Evolutionary conservation across 2,113 vertebrate genomes (phyloP).

Genomic region (Carlito syrichta): DNA sequence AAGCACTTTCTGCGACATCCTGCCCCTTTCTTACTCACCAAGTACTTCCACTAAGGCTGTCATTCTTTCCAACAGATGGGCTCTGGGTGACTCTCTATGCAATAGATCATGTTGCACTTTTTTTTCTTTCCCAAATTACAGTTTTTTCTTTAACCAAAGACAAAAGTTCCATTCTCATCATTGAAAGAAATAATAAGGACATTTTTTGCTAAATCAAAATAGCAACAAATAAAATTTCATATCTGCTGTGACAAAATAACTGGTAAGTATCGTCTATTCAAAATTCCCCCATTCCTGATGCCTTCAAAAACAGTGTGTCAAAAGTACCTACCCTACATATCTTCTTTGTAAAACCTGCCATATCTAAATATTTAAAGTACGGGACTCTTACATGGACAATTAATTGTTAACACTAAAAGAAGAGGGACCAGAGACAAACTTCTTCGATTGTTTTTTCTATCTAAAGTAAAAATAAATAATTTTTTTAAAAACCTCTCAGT

Average conservation of each 20-base stretch:
- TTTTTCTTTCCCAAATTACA: conserved; percentile 8
- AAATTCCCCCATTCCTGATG: not conserved
- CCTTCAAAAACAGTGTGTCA: not conserved
- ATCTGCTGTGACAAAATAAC: not conserved
- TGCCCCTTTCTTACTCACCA: not conserved
- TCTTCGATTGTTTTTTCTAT: not conserved
- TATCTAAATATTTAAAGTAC: not conserved
- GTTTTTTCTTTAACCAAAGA: not conserved
- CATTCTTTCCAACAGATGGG: not conserved
- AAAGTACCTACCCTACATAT: not conserved
- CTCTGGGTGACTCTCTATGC: not conserved
- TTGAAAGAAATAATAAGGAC: not conserved
- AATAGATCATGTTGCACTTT: not conserved
- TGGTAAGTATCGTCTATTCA: not conserved
- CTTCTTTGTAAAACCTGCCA: not conserved
- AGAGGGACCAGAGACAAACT: not conserved
- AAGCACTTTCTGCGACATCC: not conserved
- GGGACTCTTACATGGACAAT: not conserved
- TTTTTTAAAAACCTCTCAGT: not conserved
- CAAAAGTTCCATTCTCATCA: not conserved
- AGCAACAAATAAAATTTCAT: not conserved
- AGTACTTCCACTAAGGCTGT: rapidly evolving
- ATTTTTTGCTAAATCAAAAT: not conserved
- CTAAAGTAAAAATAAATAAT: conserved; percentile 36
- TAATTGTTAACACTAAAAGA: conserved; percentile 30